Evolutionary conservation across 2,888 invertebrate species (phyloP), one percentile per base, ranked within the genome.

Genomic region (Macrophya annulata): DNA sequence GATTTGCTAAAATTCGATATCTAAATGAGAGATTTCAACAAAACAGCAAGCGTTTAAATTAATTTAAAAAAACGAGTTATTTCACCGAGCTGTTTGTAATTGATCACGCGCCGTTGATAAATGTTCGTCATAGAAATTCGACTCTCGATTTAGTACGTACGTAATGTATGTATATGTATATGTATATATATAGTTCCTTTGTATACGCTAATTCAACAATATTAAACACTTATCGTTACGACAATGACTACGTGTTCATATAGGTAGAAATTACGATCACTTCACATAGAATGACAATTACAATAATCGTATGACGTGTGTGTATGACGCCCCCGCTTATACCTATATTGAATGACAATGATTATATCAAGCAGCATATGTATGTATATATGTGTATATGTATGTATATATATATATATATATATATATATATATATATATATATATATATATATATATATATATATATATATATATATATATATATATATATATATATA

Each of bases 221-320:
- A 37, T 68, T 21, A 68, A 68, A 68, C 68, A 68, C 68, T 68
- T 68, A 68, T 68, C 68, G 17, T 25, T 31, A 31, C 31, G 31
- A 68, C 68, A 12, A 55, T n/a, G 6, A 55, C n/a, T n/a, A 55
- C 68, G 68, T 37, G 68, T 25, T 12, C 21, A 5, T 17, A 68
- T 12, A 21, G 62, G 21, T 37, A 51, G n/a, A 8, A 55, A 55
- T 55, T 55, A 31, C 37, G 68, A 68, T 68, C 68, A 37, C 68
- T 68, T 37, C 37, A 17, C 68, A 25, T 37, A 68, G 68, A 68
- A 68, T 68, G 68, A 6, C 68, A 68, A 68, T 68, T 68, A 68
- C 37, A 37, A 68, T 37, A 15, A 68, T 68, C 37, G 15, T 17
- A 4, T 68, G 68, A 68, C 68, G 68, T 37, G 2, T 37, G 62